Conservation (phyloP, 2,113 vertebrate species). For the Motacilla alba region DNA sequence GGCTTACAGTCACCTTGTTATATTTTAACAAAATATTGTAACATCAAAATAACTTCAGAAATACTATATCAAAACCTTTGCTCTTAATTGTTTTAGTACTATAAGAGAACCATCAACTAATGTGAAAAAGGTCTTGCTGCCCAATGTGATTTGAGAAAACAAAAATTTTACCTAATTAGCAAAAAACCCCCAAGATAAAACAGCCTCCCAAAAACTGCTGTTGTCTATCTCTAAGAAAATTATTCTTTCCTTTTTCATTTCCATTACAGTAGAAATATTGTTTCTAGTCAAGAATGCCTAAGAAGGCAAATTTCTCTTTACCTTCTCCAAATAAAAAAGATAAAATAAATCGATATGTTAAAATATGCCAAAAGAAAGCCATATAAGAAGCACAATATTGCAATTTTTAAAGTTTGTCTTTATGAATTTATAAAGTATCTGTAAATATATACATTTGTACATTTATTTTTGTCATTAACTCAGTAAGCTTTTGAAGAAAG, state of each 20-base stretch:
- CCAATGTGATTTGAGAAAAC: not conserved
- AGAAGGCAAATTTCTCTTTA: not conserved
- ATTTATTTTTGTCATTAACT: not conserved
- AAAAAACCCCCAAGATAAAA: not conserved
- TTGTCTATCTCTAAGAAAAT: not conserved
- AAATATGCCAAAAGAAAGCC: not conserved
- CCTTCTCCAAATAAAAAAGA: not conserved
- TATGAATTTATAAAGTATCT: not conserved
- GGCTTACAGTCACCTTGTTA: not conserved
- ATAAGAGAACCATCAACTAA: not conserved
- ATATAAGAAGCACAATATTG: rapidly evolving
- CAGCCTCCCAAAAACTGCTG: not conserved
- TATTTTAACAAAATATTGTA: not conserved
- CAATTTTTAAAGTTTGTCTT: not conserved
- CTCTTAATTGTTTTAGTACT: not conserved
- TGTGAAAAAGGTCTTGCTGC: not conserved
- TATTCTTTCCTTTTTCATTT: not conserved
- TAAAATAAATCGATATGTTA: not conserved
- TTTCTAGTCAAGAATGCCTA: not conserved
- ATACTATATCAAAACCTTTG: not conserved
- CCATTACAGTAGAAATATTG: not conserved
- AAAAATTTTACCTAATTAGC: not conserved
- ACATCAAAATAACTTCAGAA: not conserved
- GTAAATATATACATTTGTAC: not conserved
- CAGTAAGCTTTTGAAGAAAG: not conserved